Evolutionary conservation across 2,888 invertebrate genomes (phyloP).

Genomic region (Lasioglossum leucozonium): DNA sequence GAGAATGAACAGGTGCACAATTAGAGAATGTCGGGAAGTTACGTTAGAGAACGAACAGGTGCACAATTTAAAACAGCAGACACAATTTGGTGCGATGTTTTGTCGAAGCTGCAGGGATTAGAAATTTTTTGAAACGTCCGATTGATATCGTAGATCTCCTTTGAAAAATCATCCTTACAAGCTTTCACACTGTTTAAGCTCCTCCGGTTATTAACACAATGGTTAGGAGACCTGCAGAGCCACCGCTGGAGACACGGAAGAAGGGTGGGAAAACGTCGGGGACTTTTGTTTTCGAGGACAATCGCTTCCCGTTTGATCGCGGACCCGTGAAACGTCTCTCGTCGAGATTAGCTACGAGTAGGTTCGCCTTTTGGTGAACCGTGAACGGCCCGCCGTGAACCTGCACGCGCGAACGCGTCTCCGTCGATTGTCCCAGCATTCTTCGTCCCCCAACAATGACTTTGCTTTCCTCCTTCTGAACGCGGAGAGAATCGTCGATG

Average conservation of each 20-base stretch:
- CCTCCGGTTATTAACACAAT: not conserved
- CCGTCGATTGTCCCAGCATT: not conserved
- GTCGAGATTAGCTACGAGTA: not conserved
- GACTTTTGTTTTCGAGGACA: not conserved
- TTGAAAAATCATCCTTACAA: not conserved
- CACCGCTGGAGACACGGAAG: not conserved
- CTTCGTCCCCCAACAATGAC: not conserved
- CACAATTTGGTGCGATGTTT: too few species aligned
- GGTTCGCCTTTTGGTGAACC: not conserved
- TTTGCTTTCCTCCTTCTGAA: conserved; percentile 16
- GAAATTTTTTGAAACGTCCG: too few species aligned
- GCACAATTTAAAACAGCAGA: too few species aligned
- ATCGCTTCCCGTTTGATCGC: not conserved
- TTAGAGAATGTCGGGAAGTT: too few species aligned
- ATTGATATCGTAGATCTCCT: not conserved
- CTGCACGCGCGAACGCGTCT: not conserved
- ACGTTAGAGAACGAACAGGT: too few species aligned
- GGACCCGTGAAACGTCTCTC: not conserved
- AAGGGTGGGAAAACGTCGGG: not conserved
- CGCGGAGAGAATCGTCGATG: conserved; percentile 53
- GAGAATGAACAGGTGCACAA: too few species aligned
- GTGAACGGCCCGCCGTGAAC: not conserved
- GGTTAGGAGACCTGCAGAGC: not conserved
- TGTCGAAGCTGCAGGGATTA: too few species aligned
- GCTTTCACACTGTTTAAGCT: not conserved